phyloP scores from a whole-genome alignment of 2,113 vertebrate species.

The Probosciger aterrimus region DNA sequence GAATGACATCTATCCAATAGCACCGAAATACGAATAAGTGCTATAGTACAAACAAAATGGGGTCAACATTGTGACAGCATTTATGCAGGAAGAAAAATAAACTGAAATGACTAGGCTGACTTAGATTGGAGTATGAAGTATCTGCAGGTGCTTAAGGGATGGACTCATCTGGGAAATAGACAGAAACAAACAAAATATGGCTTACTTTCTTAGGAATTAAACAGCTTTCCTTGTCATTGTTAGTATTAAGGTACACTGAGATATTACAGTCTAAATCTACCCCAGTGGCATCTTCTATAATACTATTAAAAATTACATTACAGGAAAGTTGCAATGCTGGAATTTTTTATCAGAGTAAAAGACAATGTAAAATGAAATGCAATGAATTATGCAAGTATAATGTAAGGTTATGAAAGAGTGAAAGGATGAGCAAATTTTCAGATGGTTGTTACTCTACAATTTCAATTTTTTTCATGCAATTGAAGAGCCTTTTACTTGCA shows the following conservation, averaged over 20 bases:
- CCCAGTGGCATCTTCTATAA: not conserved
- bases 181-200: not conserved
- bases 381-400: not conserved
- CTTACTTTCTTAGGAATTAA: not conserved
- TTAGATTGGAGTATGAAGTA: not conserved
- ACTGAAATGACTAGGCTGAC: not conserved
- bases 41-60: not conserved
- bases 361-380: not conserved
- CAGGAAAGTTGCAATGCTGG: not conserved
- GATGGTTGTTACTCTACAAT: not conserved
- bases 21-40: not conserved
- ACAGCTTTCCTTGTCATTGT: not conserved
- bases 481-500: not conserved
- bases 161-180: not conserved
- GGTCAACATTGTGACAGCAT: not conserved
- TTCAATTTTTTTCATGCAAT: rapidly evolving
- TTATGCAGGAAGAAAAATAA: not conserved
- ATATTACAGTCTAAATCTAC: not conserved
- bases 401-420: not conserved
- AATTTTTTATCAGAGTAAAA: not conserved
- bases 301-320: not conserved
- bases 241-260: not conserved
- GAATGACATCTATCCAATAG: not conserved
- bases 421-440: not conserved
- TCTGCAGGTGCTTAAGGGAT: not conserved